Percentiles rank a stretch among this genome's conserved stretches.
These are phyloP conservation scores for Channa maculata DNA, from an alignment of 2,113 vertebrate genomes.

Conservation along the genomic window DNA sequence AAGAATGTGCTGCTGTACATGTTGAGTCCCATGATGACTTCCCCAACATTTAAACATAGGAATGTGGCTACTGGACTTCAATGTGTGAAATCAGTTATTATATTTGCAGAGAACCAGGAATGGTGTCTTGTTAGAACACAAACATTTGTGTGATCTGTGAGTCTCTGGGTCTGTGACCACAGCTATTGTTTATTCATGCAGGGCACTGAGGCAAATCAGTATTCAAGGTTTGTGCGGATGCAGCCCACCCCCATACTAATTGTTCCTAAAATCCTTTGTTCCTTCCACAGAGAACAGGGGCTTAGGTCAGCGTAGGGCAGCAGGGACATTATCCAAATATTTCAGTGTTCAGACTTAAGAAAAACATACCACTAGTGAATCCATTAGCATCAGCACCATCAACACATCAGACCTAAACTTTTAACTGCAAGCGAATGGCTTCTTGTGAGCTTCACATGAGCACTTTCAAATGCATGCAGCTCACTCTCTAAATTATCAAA, in stretches of 20 bases:
- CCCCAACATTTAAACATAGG: neutral
- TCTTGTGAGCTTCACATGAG: conserved; percentile 49
- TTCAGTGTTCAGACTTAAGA: conserved; percentile 40
- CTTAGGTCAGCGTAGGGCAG: conserved; percentile 42
- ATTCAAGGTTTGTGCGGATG: conserved; percentile 65
- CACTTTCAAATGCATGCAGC: conserved; percentile 42
- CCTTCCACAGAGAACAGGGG: conserved; percentile 28
- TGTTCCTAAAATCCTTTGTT: conserved; percentile 65
- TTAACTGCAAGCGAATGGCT: conserved; percentile 24
- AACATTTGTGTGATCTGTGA: conserved; percentile 28
- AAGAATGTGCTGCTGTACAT: conserved; percentile 61
- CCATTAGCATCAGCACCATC: conserved; percentile 1
- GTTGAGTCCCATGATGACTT: conserved; percentile 18
- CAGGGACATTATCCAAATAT: conserved; percentile 37
- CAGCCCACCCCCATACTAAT: conserved; percentile 48
- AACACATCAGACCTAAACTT: conserved; percentile 22
- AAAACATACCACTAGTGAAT: conserved; percentile 31
- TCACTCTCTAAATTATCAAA: conserved; percentile 23
- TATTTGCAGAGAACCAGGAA: conserved; percentile 15
- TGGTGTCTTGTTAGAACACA: conserved; percentile 22
- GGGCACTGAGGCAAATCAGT: conserved; percentile 63
- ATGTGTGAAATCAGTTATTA: conserved; percentile 27
- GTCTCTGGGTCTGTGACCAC: conserved; percentile 47
- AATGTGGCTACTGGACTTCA: conserved; percentile 14
- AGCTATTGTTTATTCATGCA: conserved; percentile 77